Conservation (phyloP, 2,888 invertebrate species). For the Allygus modestus region DNA sequence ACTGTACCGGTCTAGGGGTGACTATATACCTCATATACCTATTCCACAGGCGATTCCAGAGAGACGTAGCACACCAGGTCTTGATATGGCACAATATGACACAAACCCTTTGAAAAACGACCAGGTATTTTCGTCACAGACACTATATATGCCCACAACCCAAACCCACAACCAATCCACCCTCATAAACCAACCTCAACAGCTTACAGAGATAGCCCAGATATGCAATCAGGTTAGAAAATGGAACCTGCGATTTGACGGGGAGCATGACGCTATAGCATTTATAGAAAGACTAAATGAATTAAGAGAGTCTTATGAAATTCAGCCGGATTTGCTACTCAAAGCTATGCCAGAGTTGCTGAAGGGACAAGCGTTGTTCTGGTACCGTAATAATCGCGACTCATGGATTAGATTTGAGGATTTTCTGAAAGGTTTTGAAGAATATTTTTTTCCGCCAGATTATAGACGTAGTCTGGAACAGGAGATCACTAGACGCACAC, state of each 20-base stretch:
- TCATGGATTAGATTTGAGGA: constrained; percentile 2
- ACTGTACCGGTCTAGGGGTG: no score
- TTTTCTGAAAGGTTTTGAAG: constrained; percentile 10
- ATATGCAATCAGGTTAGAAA: constrained; percentile 21
- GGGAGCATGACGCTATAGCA: constrained; percentile 16
- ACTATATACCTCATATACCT: no score
- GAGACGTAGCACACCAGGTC: no score
- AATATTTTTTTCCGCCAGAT: constrained; percentile 22
- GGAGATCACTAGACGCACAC: neutral
- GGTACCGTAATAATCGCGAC: constrained; percentile 22
- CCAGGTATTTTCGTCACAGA: no score
- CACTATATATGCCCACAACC: no score
- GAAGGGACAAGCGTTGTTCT: constrained; percentile 16
- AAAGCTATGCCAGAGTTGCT: constrained; percentile 25
- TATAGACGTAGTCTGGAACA: constrained; percentile 9
- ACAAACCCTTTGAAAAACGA: no score
- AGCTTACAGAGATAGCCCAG: no score
- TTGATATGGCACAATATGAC: no score
- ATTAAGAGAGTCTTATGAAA: neutral
- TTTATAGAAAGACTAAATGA: constrained; percentile 34
- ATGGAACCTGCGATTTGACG: constrained; percentile 51
- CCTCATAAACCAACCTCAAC: no score
- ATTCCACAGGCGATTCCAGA: no score
- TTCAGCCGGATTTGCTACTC: neutral
- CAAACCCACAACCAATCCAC: no score